A percentile compares a stretch with the other conserved stretches of the same genome.
phyloP scores from a whole-genome alignment of 2,888 invertebrate genomes.

The Tiliacea citrago region DNA sequence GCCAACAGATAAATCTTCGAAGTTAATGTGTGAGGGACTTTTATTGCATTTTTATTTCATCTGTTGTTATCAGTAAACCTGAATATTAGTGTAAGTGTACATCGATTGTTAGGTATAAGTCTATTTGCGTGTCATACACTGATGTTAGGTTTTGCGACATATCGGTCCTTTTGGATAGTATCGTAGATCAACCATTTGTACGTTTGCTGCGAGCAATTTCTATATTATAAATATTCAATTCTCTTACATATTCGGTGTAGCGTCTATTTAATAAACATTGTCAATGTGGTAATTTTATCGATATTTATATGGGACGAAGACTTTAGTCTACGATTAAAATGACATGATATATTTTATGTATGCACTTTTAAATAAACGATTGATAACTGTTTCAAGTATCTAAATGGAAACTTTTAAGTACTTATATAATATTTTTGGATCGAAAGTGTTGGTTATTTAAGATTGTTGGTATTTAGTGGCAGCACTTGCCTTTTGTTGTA shows the following conservation, averaged over 20 bases:
- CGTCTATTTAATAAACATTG: slow-evolving; percentile 8
- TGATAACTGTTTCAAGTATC: slow-evolving; percentile 6
- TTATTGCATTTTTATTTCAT: slow-evolving; percentile 33
- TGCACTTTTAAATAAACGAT: slow-evolving; percentile 20
- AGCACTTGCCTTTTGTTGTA: slow-evolving; percentile 21
- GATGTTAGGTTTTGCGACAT: slow-evolving; percentile 23
- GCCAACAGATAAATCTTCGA: not conserved
- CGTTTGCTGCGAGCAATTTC: slow-evolving; percentile 35
- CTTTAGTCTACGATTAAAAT: slow-evolving; percentile 37
- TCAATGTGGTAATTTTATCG: slow-evolving; percentile 3
- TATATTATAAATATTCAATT: slow-evolving; percentile 13
- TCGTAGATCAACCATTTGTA: slow-evolving; percentile 9
- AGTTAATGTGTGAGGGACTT: not conserved
- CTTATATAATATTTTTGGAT: slow-evolving; percentile 43
- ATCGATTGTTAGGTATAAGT: slow-evolving; percentile 45
- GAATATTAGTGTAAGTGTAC: slow-evolving; percentile 30
- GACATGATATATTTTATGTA: slow-evolving; percentile 49
- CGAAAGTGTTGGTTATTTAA: slow-evolving; percentile 34
- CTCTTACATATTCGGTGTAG: slow-evolving; percentile 8
- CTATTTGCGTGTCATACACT: slow-evolving; percentile 31
- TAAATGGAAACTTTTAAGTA: slow-evolving; percentile 9
- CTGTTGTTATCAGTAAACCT: slow-evolving; percentile 22
- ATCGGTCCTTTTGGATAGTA: slow-evolving; percentile 17
- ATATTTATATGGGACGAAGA: slow-evolving; percentile 24
- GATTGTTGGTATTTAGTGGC: slow-evolving; percentile 31